These are phyloP conservation scores for Metaphire vulgaris DNA, from an alignment of 1,140 invertebrate genomes.

Conservation along the genomic window DNA sequence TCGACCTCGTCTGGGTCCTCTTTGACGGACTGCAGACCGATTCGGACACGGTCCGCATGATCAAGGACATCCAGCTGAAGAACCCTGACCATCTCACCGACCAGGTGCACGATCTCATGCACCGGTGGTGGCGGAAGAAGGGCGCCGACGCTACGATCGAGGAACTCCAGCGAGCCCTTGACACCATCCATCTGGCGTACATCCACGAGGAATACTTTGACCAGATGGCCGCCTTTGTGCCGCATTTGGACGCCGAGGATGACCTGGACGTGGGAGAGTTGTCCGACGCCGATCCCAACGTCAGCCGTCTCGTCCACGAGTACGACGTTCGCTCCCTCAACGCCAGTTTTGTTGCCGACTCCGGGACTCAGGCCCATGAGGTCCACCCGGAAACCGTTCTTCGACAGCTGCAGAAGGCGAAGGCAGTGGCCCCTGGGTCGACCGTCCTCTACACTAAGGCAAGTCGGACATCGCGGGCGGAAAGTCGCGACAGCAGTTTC, in stretches of 20 bases:
- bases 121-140: constrained; percentile 29
- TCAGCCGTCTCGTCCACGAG: constrained; percentile 26
- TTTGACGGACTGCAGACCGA: constrained; percentile 27
- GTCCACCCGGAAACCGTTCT: not conserved
- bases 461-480: not conserved
- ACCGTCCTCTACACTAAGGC: not conserved
- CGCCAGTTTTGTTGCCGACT: constrained; percentile 21
- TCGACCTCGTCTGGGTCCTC: constrained; percentile 28
- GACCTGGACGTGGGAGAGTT: constrained; percentile 21
- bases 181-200: constrained; percentile 24
- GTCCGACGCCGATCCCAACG: constrained; percentile 25
- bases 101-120: constrained; percentile 30
- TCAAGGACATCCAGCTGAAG: constrained; percentile 29
- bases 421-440: not conserved
- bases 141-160: constrained; percentile 27
- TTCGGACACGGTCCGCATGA: constrained; percentile 24
- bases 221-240: not conserved
- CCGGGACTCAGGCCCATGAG: not conserved
- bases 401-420: constrained; percentile 9
- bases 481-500: not conserved
- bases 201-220: constrained; percentile 23
- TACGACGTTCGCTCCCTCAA: constrained; percentile 26
- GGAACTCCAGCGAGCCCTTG: constrained; percentile 26
- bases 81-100: constrained; percentile 10
- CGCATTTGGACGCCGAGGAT: constrained; percentile 13